These are phyloP conservation scores for Zhengitettix transpicula DNA, from an alignment of 2,888 invertebrate genomes.

Conservation along the genomic window DNA sequence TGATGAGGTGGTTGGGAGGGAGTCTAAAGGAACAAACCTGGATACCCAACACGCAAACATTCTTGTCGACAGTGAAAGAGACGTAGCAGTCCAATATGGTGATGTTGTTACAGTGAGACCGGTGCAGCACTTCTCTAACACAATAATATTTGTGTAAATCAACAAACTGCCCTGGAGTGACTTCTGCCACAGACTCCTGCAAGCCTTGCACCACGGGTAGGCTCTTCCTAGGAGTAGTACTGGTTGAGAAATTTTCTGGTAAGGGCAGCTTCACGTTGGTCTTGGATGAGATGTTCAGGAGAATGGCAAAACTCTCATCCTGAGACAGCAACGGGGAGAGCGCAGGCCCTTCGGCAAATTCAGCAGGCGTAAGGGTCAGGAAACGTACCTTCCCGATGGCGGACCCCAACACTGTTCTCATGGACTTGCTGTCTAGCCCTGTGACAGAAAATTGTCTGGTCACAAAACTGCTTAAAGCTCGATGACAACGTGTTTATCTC, in stretches of 20 bases:
- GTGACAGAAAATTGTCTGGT: neutral
- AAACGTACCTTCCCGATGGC: slow-evolving; percentile 64
- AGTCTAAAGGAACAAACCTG: slow-evolving; percentile 29
- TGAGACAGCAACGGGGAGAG: slow-evolving; percentile 52
- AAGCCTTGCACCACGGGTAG: neutral
- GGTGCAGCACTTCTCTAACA: slow-evolving; percentile 44
- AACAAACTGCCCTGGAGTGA: neutral
- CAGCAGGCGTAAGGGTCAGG: slow-evolving; percentile 58
- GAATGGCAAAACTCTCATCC: slow-evolving; percentile 60
- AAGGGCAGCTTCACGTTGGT: slow-evolving; percentile 43
- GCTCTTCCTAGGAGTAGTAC: slow-evolving; percentile 6
- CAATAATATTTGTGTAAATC: slow-evolving; percentile 43
- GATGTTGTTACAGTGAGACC: slow-evolving; percentile 56
- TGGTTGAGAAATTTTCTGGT: slow-evolving; percentile 54
- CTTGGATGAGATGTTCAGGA: slow-evolving; percentile 67
- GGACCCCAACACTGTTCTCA: slow-evolving; percentile 14
- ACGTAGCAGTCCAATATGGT: slow-evolving; percentile 61
- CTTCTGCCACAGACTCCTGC: neutral
- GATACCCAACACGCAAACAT: slow-evolving; percentile 58
- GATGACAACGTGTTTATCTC: too few relatives aligned
- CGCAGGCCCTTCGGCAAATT: slow-evolving; percentile 71
- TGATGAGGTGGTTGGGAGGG: neutral
- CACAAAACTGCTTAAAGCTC: too few relatives aligned
- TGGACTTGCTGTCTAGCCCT: slow-evolving; percentile 5
- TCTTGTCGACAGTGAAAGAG: slow-evolving; percentile 65